Conservation (phyloP, 2,888 invertebrate genomes). For the Pasiphila rectangulata region DNA sequence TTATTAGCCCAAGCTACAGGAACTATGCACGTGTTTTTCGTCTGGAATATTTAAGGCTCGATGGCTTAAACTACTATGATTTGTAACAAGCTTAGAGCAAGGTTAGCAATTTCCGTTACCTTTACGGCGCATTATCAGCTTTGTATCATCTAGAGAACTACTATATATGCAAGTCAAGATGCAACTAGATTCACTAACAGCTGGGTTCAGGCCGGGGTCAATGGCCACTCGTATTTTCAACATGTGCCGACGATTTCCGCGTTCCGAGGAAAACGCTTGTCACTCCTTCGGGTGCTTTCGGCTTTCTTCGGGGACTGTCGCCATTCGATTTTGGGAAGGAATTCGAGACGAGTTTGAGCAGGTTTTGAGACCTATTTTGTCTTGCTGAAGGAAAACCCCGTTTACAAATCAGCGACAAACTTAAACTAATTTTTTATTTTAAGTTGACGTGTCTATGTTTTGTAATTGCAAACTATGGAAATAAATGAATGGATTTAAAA, state of each 20-base stretch:
- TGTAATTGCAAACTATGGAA: too few relatives aligned
- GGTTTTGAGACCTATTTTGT: conserved; percentile 12
- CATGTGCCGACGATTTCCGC: conserved; percentile 79
- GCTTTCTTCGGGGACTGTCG: conserved; percentile 51
- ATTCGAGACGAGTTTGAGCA: conserved; percentile 17
- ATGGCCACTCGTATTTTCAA: conserved; percentile 79
- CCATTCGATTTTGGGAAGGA: conserved; percentile 30
- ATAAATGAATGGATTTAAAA: too few relatives aligned
- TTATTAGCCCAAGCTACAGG: too few relatives aligned
- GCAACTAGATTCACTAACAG: conserved; percentile 73
- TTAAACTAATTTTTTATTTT: too few relatives aligned
- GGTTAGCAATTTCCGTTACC: neutral
- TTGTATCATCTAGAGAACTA: conserved; percentile 32
- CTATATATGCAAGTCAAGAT: conserved; percentile 66
- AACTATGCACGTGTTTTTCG: too few relatives aligned
- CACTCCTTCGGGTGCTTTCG: conserved; percentile 71
- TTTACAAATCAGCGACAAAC: too few relatives aligned
- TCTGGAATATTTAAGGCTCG: too few relatives aligned
- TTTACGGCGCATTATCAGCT: conserved; percentile 7
- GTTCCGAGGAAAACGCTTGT: conserved; percentile 76
- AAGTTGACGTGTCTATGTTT: too few relatives aligned
- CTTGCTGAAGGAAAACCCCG: too few relatives aligned
- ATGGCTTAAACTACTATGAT: too few relatives aligned
- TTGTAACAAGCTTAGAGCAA: too few relatives aligned
- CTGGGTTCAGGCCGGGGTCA: conserved; percentile 75